phyloP scores from a whole-genome alignment of 2,888 invertebrate genomes.

The Meteorus cinctellus region DNA sequence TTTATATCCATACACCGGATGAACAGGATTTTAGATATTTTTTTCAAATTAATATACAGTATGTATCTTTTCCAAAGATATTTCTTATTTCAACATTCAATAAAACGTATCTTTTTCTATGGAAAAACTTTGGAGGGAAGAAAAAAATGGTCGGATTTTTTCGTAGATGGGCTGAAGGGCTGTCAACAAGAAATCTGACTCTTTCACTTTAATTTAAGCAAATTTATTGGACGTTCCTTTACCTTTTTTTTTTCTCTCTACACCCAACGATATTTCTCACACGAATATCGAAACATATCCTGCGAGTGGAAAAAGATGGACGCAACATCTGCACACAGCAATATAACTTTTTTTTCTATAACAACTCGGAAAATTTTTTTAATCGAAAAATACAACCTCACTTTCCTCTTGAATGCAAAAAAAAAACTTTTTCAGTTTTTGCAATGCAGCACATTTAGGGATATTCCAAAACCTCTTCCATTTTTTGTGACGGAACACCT shows the following conservation, averaged over 20 bases:
- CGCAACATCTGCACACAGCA: conserved; percentile 1
- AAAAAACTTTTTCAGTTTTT: not conserved
- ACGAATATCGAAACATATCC: not conserved
- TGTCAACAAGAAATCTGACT: conserved; percentile 16
- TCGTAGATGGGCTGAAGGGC: not conserved
- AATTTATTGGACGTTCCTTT: conserved; percentile 9
- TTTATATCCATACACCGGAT: conserved; percentile 29
- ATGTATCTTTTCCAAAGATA: not conserved
- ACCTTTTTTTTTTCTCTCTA: not conserved
- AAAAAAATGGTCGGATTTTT: not conserved
- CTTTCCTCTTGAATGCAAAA: not conserved
- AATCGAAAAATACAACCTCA: not conserved
- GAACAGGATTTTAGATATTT: conserved; percentile 20
- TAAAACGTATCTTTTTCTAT: conserved; percentile 10
- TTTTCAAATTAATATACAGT: conserved; percentile 1
- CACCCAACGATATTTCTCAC: not conserved
- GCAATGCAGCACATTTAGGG: not conserved
- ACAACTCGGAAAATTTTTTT: not conserved
- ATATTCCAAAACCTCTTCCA: not conserved
- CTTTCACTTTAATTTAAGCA: not conserved
- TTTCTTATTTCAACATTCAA: not conserved
- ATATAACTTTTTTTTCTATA: not conserved
- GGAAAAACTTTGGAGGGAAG: not conserved
- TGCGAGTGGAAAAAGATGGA: not conserved
- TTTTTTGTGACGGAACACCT: not conserved